Conservation (phyloP, 2,797 vertebrate genomes). For the Tachyglossus aculeatus region DNA sequence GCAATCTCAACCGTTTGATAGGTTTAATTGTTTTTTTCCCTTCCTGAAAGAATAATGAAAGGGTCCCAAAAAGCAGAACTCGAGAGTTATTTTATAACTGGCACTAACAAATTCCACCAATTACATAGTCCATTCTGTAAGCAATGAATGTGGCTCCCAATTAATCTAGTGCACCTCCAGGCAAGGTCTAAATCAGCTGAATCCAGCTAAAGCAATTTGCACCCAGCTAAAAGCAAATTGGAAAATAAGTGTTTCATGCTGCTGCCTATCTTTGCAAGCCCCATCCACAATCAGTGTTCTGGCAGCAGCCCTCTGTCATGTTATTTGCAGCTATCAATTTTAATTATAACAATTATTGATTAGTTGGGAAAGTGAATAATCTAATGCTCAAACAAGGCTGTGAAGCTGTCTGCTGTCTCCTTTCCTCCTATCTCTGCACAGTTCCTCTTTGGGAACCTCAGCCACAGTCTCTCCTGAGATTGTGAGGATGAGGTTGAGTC, state of each 20-base stretch:
- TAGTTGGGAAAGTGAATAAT: slow-evolving; percentile 81
- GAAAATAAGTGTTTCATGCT: slow-evolving; percentile 82
- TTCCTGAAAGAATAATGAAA: slow-evolving; percentile 70
- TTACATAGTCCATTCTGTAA: slow-evolving; percentile 85
- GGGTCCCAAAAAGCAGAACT: slow-evolving; percentile 70
- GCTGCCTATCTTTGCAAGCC: slow-evolving; percentile 80
- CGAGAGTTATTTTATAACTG: slow-evolving; percentile 83
- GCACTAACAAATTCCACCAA: slow-evolving; percentile 83
- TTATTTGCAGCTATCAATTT: slow-evolving; percentile 86
- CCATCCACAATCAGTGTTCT: slow-evolving; percentile 83
- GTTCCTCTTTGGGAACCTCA: neutral
- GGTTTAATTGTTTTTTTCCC: slow-evolving; percentile 66
- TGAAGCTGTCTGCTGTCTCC: slow-evolving; percentile 18
- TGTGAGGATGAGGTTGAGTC: neutral
- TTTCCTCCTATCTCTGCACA: slow-evolving; percentile 19
- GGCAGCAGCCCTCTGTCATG: slow-evolving; percentile 77
- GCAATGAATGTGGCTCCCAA: slow-evolving; percentile 81
- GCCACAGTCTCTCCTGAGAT: neutral
- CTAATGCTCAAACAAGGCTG: slow-evolving; percentile 69
- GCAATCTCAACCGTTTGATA: slow-evolving; percentile 53
- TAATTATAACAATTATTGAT: slow-evolving; percentile 88
- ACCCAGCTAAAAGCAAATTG: slow-evolving; percentile 86
- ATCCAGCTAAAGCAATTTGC: slow-evolving; percentile 85
- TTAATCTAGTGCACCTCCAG: slow-evolving; percentile 84
- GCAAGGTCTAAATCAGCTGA: slow-evolving; percentile 87